A percentile compares a stretch with the other conserved stretches of the same genome.
Conservation (phyloP, 2,113 vertebrate species). For the Girardinichthys multiradiatus region DNA sequence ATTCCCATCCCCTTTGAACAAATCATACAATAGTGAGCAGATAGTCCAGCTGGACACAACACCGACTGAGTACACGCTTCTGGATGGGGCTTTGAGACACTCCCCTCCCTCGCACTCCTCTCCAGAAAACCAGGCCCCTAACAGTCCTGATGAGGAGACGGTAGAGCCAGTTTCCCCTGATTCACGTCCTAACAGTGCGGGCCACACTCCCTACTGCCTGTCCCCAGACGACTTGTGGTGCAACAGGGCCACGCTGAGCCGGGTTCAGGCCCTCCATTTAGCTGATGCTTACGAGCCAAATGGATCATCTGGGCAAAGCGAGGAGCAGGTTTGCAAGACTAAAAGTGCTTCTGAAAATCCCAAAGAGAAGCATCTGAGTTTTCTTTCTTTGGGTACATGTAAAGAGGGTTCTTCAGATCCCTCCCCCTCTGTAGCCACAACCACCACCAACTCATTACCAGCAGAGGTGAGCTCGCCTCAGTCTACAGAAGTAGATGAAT, state of each 20-base stretch:
- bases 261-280: slow-evolving; percentile 55
- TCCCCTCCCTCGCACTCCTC: slow-evolving; percentile 66
- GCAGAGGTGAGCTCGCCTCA: slow-evolving; percentile 96
- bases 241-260: slow-evolving; percentile 65
- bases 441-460: slow-evolving; percentile 83
- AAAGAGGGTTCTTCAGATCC: slow-evolving; percentile 82
- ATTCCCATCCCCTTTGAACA: slow-evolving; percentile 79
- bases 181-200: slow-evolving; percentile 79
- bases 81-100: slow-evolving; percentile 72
- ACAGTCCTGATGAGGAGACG: slow-evolving; percentile 84
- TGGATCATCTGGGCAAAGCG: slow-evolving; percentile 40
- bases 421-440: slow-evolving; percentile 82
- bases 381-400: slow-evolving; percentile 86
- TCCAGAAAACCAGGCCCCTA: slow-evolving; percentile 58
- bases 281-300: slow-evolving; percentile 57
- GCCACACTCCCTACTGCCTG: slow-evolving; percentile 84
- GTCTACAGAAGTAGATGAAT: slow-evolving; percentile 96
- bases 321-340: slow-evolving; percentile 34
- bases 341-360: slow-evolving; percentile 61
- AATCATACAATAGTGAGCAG: slow-evolving; percentile 78
- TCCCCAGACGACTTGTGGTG: slow-evolving; percentile 77
- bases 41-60: slow-evolving; percentile 83
- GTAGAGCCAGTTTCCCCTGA: slow-evolving; percentile 81
- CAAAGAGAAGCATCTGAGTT: slow-evolving; percentile 83
- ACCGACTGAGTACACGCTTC: slow-evolving; percentile 77